phyloP scores from a whole-genome alignment of 2,113 vertebrate genomes.

The Dendropsophus ebraccatus region DNA sequence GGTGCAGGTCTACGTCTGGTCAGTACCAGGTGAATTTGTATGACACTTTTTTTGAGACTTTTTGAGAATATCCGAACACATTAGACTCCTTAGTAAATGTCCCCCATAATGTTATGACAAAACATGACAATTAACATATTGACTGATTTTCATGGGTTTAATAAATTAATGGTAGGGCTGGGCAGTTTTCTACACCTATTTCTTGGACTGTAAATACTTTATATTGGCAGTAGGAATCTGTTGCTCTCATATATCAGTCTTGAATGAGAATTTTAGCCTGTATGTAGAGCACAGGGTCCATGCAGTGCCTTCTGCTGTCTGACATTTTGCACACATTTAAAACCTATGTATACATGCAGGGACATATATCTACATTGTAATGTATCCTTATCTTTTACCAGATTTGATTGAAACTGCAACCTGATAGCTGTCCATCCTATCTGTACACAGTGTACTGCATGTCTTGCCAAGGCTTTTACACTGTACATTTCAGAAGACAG shows the following conservation, averaged over 20 bases:
- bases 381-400: background rate
- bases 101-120: background rate
- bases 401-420: slow-evolving; percentile 41
- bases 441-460: background rate
- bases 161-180: background rate
- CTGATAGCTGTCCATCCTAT: slow-evolving; percentile 36
- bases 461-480: slow-evolving; percentile 33
- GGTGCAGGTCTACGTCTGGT: too few relatives aligned
- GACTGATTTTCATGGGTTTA: background rate
- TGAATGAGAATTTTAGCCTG: background rate
- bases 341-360: slow-evolving; percentile 15
- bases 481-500: background rate
- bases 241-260: background rate
- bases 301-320: background rate
- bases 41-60: too few relatives aligned
- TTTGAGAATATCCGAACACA: too few relatives aligned
- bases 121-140: background rate
- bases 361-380: slow-evolving; percentile 26
- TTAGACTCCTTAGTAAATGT: too few relatives aligned
- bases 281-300: background rate
- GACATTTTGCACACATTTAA: slow-evolving; percentile 10
- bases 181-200: background rate
- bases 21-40: too few relatives aligned
- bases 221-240: background rate
- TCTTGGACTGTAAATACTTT: background rate